Conservation (phyloP, 2,797 vertebrate genomes). For the Poeciliopsis paucimaculata region DNA sequence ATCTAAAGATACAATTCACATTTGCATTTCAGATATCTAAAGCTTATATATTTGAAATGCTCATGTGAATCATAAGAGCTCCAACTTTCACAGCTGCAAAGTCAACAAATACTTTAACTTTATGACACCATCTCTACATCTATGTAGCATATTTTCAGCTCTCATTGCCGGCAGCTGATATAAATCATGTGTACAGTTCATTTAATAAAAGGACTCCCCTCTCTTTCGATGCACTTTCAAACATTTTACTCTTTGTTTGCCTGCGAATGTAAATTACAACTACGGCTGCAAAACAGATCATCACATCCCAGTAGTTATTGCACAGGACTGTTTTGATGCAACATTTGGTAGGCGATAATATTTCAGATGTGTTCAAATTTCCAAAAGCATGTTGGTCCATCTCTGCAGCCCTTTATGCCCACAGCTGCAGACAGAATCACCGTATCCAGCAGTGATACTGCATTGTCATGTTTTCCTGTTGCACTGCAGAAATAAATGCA, state of each 20-base stretch:
- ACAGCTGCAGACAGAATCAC: background rate
- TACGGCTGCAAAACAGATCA: background rate
- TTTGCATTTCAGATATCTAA: no score
- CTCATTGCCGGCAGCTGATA: background rate
- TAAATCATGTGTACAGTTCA: background rate
- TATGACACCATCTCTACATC: background rate
- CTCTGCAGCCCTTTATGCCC: background rate
- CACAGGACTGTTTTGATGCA: background rate
- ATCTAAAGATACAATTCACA: no score
- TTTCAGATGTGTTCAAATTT: background rate
- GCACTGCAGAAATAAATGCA: background rate
- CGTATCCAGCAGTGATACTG: background rate
- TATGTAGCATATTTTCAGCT: background rate
- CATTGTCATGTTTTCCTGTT: background rate
- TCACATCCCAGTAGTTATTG: background rate
- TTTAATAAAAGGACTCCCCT: background rate
- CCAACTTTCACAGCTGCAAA: background rate
- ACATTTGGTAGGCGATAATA: background rate
- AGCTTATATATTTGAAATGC: background rate
- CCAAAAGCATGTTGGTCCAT: background rate
- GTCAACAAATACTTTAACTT: background rate
- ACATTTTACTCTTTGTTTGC: background rate
- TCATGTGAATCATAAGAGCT: background rate
- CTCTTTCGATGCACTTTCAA: background rate
- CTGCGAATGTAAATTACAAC: background rate